Percentiles rank a stretch among this genome's conserved stretches.
Conservation (phyloP, 2,113 vertebrate genomes). For the Anoplopoma fimbria region DNA sequence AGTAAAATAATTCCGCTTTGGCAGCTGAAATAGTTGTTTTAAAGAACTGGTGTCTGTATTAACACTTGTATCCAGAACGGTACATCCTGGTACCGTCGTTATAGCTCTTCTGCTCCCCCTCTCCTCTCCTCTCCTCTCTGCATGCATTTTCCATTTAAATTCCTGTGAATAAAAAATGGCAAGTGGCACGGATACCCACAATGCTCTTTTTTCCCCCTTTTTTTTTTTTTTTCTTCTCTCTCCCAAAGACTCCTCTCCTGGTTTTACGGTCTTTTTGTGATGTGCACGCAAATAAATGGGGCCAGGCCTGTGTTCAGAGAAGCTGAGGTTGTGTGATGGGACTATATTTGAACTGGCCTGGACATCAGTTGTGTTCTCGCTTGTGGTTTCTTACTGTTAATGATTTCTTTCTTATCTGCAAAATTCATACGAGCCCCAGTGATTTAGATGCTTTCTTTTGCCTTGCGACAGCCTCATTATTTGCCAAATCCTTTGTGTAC, state of each 20-base stretch:
- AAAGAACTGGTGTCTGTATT: background rate
- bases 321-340: conserved; percentile 54
- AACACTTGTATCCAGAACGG: conserved; percentile 22
- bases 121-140: conserved; percentile 9
- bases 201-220: conserved; percentile 73
- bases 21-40: background rate
- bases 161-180: conserved; percentile 77
- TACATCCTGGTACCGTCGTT: conserved; percentile 30
- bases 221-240: too few relatives aligned
- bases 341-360: conserved; percentile 42
- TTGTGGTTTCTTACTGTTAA: conserved; percentile 18
- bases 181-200: conserved; percentile 80
- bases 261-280: conserved; percentile 71
- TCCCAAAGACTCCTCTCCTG: conserved; percentile 55
- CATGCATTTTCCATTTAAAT: conserved; percentile 75
- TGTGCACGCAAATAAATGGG: conserved; percentile 62
- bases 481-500: conserved; percentile 13
- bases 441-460: background rate
- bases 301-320: conserved; percentile 57
- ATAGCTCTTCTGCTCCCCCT: conserved; percentile 10
- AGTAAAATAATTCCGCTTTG: background rate
- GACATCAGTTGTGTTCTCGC: conserved; percentile 20
- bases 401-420: conserved; percentile 2
- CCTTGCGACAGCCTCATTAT: conserved; percentile 3
- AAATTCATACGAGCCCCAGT: conserved; percentile 8